A percentile compares a stretch with the other conserved stretches of the same genome.
These are phyloP conservation scores for Notothenia coriiceps DNA, from an alignment of 2,113 vertebrate species.

Conservation along the genomic window DNA sequence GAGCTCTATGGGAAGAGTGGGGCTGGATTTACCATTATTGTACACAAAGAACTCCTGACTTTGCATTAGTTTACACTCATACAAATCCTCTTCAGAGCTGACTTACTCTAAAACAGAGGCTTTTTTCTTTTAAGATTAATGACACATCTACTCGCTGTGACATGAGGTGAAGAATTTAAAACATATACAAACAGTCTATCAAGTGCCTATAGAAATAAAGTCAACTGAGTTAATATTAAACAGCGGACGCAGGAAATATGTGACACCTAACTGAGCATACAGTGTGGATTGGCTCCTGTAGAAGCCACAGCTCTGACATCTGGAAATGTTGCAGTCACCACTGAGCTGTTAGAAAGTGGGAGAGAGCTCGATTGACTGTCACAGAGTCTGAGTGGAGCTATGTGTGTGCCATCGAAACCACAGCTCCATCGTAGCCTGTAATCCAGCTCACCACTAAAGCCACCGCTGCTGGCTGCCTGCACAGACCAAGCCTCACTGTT, in stretches of 20 bases:
- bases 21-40: conserved; percentile 36
- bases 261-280: conserved; percentile 69
- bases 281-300: conserved; percentile 55
- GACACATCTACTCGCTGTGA: conserved; percentile 17
- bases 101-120: conserved; percentile 30
- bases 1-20: conserved; percentile 25
- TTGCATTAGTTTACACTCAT: conserved; percentile 43
- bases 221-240: conserved; percentile 47
- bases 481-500: conserved; percentile 77
- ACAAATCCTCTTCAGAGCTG: conserved; percentile 35
- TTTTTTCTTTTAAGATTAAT: conserved; percentile 26
- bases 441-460: conserved; percentile 83
- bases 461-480: conserved; percentile 75
- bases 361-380: conserved; percentile 76
- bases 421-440: conserved; percentile 81
- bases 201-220: conserved; percentile 46
- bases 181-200: conserved; percentile 16
- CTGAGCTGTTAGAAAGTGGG: conserved; percentile 77
- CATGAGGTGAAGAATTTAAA: conserved; percentile 29
- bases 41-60: conserved; percentile 43
- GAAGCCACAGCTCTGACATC: conserved; percentile 78
- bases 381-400: conserved; percentile 71
- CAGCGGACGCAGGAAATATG: conserved; percentile 63
- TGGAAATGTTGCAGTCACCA: conserved; percentile 77
- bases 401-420: conserved; percentile 78